Evolutionary conservation across 2,888 invertebrate genomes (phyloP).

Genomic region (Litoditis marina): DNA sequence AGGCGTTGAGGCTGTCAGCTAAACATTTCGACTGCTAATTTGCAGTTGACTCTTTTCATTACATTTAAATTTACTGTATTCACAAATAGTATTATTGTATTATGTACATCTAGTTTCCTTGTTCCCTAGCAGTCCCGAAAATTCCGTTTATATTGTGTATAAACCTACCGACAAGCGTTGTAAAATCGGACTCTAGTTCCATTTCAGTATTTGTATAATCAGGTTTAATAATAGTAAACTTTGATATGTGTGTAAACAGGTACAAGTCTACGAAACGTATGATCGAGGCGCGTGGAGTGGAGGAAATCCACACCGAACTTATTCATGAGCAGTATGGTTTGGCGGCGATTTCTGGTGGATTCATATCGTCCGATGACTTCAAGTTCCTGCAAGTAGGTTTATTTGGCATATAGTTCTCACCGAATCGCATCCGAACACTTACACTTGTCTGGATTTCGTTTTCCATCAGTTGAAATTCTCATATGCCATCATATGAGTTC

Average conservation of each 20-base stretch:
- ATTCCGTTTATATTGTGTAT: background rate
- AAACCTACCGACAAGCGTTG: background rate
- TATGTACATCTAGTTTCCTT: too few relatives aligned
- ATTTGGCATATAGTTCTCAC: too few relatives aligned
- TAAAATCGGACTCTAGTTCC: background rate
- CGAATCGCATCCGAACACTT: too few relatives aligned
- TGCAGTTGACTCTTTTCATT: too few relatives aligned
- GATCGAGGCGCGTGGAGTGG: conserved; percentile 59
- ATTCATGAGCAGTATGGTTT: conserved; percentile 89
- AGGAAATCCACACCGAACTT: conserved; percentile 75
- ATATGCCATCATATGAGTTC: too few relatives aligned
- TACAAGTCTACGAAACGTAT: conserved; percentile 54
- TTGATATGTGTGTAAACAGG: conserved; percentile 9
- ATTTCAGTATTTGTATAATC: background rate
- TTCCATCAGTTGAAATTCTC: too few relatives aligned
- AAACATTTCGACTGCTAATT: too few relatives aligned
- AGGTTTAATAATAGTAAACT: background rate
- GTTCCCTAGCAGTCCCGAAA: too few relatives aligned
- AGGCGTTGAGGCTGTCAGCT: too few relatives aligned
- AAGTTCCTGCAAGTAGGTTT: conserved; percentile 43
- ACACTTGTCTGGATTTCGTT: too few relatives aligned
- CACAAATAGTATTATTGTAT: too few relatives aligned
- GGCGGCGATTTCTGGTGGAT: conserved; percentile 70
- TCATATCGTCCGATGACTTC: conserved; percentile 52
- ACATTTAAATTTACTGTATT: too few relatives aligned